Evolutionary conservation across 2,113 vertebrate genomes (phyloP), one percentile per base, ranked within the genome.

Genomic region (Psettodes erumei): DNA sequence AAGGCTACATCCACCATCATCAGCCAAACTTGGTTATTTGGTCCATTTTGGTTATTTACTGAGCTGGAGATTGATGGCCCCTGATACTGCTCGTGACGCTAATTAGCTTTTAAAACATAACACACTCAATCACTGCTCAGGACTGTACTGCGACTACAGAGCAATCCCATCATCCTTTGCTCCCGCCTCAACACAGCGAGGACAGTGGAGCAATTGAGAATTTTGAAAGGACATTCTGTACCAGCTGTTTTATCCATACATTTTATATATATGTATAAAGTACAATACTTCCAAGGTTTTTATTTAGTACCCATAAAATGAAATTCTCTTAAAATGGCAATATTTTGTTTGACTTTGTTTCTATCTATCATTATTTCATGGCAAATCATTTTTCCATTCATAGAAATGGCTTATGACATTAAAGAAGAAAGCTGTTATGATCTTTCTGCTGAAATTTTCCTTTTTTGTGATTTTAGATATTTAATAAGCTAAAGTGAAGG

Each of bases 51-150:
- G 95, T 97, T 98, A 96, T 97, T 98, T 98, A 97, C 96, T 94
- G 95, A 93, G 93, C 89, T 72, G 83, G 93, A 96, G 97, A 98
- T 96, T 95, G 98, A 99, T 97, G 96, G 95, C 94, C 92, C 91
- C 94, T 94, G 93, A 95, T 96, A 95, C 94, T 91, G 91, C 94
- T 85, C 83, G 87, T 94, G 96, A 98, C 95, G 94, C 95, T 97
- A 97, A 98, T 97, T 96, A 96, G 96, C 96, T 98, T 96, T 95
- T 96, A 96, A 97, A 98, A 96, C 96, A 97, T 96, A 97, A 97
- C 95, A 95, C 94, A 95, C 96, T 99, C 96, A 95, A 98, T 99
- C 97, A 98, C 94, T 93, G 93, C 94, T 95, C 93, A 91, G 94
- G 94, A 94, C 92, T 86, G 94, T 94, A 95, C 93, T 91, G 93